Base-by-base conservation (phyloP, 2,797 vertebrate species). In the Acanthopagrus latus region DNA sequence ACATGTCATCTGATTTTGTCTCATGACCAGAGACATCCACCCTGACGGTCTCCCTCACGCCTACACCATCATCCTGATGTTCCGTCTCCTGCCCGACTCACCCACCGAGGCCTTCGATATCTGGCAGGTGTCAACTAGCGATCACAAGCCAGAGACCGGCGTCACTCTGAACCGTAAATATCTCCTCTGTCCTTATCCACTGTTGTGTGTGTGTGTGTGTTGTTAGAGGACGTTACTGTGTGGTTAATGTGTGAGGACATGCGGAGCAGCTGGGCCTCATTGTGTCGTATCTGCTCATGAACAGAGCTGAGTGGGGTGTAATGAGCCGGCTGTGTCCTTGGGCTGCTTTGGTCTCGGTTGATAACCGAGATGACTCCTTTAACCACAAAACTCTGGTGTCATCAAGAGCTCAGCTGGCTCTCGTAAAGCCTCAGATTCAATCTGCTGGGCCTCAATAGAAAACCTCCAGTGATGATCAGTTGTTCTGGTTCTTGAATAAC, bases 101-200 rank as follows among this genome's bases (percentile, higher is more conserved):
- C 96, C 97, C 27, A 92, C 5, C 0, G 95, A 98, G 25, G 94
- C 97, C 78, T 99, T 99, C 81, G 97, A 98, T 88, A 93, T 99
- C 89, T 99, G 98, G 98, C 98, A 99, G 94, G 96, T 99, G 83
- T 97, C 97, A 3, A 96, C 92, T 93, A 95, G 95, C 80, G 96
- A 97, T 86, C 95, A 97, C 90, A 97, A 96, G 80, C 97, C 98
- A 0, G 96, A 99, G 95, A 95, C 96, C 18, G 98, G 98, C 79
- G 89, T 99, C 84, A 97, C 97, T 46, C 88, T 98, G 16, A 96
- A 99, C 88, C 93, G 98, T 99, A 94, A 97, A 94, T 83, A 88
- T 58, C 16, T 14, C 8, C 29, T 56, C 51, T 56, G 0, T 25
- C 50, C 41, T 13, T 14, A 3, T 21, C 29, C 25, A 18, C 14